Base-by-base conservation (phyloP, 1,140 invertebrate genomes). In the Drosophila albomicans region DNA sequence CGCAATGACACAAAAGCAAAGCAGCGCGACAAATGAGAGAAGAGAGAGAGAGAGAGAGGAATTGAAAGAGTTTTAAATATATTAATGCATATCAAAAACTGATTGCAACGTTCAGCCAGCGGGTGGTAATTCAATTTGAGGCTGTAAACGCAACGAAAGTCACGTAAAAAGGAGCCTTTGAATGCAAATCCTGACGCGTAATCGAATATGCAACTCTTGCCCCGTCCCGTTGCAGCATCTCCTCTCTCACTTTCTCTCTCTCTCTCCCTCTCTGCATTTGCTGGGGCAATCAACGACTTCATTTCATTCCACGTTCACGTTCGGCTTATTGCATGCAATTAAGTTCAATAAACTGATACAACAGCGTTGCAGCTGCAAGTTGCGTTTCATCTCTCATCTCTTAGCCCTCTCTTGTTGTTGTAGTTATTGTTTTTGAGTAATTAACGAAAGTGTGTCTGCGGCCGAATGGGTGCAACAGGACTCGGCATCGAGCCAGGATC, bases 251-350 rank as follows among this genome's bases (percentile, higher is more conserved):
- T 25, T 25, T 25, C 20, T 25, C 20, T 25, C 3, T 25, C 20
- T 25, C 20, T 25, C 20, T 25, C 3, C 4, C 20, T 25, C 20
- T 25, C 20, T 25, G 20, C 28, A 32, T 6, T 28, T 16, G 28
- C 52, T 59, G 54, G 35, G 35, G 20, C 69, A 58, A 8, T 43
- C 28, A 11, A 45, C 58, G 49, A 46, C 35, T 48, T 54, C 48
- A 68, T 68, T 65, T 30, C 61, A 64, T 65, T 65, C 51, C 43
- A 46, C 63, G 20, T 49, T 64, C 54, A 35, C 80, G 41, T 67
- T 66, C 59, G 80, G 84, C 87, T 87, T 88, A 87, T 88, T 88
- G 77, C 80, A 84, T 79, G 80, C 84, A 87, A 88, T 88, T 87
- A 87, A 84, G 85, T 89, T 84, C 84, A 87, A 87, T 87, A 89